Evolutionary conservation across 2,113 vertebrate species (phyloP), one percentile per base, ranked within the genome.

Genomic region (Brachyistius frenatus): DNA sequence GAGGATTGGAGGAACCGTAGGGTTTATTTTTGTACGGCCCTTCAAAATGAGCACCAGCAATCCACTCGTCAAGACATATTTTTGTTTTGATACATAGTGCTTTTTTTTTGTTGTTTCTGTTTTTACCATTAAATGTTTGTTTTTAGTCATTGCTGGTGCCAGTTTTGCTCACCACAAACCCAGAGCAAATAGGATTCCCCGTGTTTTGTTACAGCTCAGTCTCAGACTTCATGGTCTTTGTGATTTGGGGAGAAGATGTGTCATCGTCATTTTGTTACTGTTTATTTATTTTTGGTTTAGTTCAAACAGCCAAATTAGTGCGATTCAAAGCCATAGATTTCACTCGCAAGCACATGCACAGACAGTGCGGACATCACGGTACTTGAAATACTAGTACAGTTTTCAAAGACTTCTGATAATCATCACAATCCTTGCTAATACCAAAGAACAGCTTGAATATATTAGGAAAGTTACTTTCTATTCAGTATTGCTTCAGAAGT

Each of bases 281-380:
- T 83, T 72, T 80, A 83, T 86, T 88, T 90, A 88, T 87, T 86
- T 65, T 73, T 75, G 63, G 47, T 78, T 67, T 32, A 35, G 8
- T 44, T 84, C 69, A 76, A 74, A 47, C 53, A 85, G 75, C 76
- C 83, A 81, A 80, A 83, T 54, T 72, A 55, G 74, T 61, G 32
- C 66, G 65, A 83, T 70, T 73, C 66, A 53, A 90, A 93, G 89
- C 89, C 91, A 89, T 89, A 73, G 58, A 74, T 84, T 84, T 81
- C 62, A 87, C 57, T 78, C 32, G 44, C 53, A 47, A 14, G 33
- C 65, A 61, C 63, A 62, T 7, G n/a, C 78, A 63, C 39, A 57
- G 70, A 78, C 44, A 65, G 30, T 61, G 54, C 5, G 31, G 71
- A 57, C 57, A 67, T 79, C 73, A 77, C 57, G 3, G 72, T 90